Evolutionary conservation across 2,113 vertebrate species (phyloP).

Genomic region (Pampusana beccarii): DNA sequence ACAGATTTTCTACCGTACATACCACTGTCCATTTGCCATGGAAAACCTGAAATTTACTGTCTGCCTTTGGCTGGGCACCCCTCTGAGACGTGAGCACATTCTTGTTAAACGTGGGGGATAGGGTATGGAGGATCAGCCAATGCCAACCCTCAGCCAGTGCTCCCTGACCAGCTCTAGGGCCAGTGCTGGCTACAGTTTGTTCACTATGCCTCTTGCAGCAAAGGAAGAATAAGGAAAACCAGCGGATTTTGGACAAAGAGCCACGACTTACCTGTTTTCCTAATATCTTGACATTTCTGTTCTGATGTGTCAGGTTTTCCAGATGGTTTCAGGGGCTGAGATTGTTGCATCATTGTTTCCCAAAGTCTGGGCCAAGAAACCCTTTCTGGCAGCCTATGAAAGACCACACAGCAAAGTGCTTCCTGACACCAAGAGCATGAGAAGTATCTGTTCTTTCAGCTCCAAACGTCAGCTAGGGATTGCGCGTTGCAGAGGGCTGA

Average conservation of each 20-base stretch:
- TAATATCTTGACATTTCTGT: not conserved
- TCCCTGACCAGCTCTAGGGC: not conserved
- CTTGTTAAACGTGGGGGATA: not conserved
- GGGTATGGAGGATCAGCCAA: accelerated
- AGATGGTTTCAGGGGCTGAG: not conserved
- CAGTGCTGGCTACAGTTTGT: not conserved
- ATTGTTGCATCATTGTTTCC: not conserved
- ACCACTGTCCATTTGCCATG: not conserved
- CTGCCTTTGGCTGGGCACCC: not conserved
- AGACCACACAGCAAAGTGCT: not conserved
- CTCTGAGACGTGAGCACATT: not conserved
- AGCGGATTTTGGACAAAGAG: not conserved
- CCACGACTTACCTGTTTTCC: not conserved
- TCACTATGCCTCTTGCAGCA: not conserved
- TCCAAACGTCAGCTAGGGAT: not conserved
- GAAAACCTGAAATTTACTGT: not conserved
- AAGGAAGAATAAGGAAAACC: not conserved
- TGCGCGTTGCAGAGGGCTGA: not conserved
- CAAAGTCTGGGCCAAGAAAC: not conserved
- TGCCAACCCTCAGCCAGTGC: not conserved
- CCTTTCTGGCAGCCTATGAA: not conserved
- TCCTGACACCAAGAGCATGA: not conserved
- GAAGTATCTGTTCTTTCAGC: not conserved
- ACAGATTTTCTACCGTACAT: not conserved
- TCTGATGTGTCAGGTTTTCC: not conserved